These are phyloP conservation scores for Elegia similella DNA, from an alignment of 2,888 invertebrate species.

Conservation along the genomic window DNA sequence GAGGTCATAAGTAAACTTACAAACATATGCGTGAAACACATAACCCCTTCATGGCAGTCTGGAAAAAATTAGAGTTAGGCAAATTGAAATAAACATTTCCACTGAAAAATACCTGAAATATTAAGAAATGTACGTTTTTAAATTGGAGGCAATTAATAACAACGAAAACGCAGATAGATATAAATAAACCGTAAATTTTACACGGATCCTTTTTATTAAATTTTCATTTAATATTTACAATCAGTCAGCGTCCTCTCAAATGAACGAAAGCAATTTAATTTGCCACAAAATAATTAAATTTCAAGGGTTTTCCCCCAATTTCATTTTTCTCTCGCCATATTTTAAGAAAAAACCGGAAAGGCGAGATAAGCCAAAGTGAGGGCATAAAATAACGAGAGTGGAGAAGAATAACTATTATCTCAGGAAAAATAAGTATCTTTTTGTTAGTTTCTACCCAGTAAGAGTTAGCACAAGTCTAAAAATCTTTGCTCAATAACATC, in stretches of 20 bases:
- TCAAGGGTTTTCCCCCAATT: constrained; percentile 22
- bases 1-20: no score
- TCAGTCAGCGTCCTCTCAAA: constrained; percentile 15
- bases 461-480: no score
- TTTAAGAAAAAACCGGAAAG: constrained; percentile 21
- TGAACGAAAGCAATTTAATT: constrained; percentile 25
- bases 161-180: not conserved
- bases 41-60: no score
- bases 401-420: not conserved
- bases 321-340: constrained; percentile 19
- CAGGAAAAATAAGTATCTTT: no score
- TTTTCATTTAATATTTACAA: constrained; percentile 4
- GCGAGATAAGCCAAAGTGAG: constrained; percentile 15
- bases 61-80: no score
- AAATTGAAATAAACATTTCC: no score
- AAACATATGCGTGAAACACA: no score
- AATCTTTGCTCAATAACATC: no score
- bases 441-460: no score
- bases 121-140: no score
- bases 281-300: constrained; percentile 27
- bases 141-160: not conserved
- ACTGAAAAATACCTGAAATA: no score
- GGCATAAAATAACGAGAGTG: not conserved
- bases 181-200: not conserved
- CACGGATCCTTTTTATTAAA: not conserved